phyloP scores from a whole-genome alignment of 2,888 invertebrate genomes.

The Stenurella melanura region DNA sequence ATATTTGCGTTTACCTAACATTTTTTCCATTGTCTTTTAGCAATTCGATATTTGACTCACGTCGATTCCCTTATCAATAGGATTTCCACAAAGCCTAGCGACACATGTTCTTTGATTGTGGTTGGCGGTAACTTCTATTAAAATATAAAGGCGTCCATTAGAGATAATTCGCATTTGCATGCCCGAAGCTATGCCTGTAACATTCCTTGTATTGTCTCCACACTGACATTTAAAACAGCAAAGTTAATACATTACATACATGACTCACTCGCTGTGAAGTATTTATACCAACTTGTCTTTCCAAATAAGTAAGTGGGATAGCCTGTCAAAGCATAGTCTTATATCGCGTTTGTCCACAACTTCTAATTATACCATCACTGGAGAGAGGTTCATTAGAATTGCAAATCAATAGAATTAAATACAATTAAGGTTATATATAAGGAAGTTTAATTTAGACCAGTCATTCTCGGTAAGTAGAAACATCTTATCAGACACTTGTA shows the following conservation, averaged over 20 bases:
- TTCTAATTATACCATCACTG: slow-evolving; percentile 63
- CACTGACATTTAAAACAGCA: slow-evolving; percentile 62
- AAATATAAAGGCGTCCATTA: slow-evolving; percentile 50
- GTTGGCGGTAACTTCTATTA: slow-evolving; percentile 46
- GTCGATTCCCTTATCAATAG: background rate
- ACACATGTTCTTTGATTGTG: slow-evolving; percentile 21
- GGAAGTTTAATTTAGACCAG: slow-evolving; percentile 54
- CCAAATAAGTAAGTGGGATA: slow-evolving; percentile 64
- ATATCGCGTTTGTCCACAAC: slow-evolving; percentile 56
- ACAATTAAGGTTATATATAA: slow-evolving; percentile 59
- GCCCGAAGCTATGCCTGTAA: slow-evolving; percentile 32
- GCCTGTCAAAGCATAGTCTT: slow-evolving; percentile 58
- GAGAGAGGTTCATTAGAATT: slow-evolving; percentile 59
- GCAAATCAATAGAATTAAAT: slow-evolving; percentile 58
- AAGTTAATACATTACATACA: slow-evolving; percentile 63
- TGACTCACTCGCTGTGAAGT: slow-evolving; percentile 62
- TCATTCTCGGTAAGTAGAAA: slow-evolving; percentile 38
- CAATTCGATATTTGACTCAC: background rate
- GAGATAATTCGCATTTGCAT: slow-evolving; percentile 51
- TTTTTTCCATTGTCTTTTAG: background rate
- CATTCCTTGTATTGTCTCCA: slow-evolving; percentile 60
- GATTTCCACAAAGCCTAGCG: background rate
- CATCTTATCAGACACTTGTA: background rate
- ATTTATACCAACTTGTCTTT: slow-evolving; percentile 63
- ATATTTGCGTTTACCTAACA: too few species aligned